These are phyloP conservation scores for Odontocerum albicorne DNA, from an alignment of 2,888 invertebrate genomes.

Conservation along the genomic window DNA sequence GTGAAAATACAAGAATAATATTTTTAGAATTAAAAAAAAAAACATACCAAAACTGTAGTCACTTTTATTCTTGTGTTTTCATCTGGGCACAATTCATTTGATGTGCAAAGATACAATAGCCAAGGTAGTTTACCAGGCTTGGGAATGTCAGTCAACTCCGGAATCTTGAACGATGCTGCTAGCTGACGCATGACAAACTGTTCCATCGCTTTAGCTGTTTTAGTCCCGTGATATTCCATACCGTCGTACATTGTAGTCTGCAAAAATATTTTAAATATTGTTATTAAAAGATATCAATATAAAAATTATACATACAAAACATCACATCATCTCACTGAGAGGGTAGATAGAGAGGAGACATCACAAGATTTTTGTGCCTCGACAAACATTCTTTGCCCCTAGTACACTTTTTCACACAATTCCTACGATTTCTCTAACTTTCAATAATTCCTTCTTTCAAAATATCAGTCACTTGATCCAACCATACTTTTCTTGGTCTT, in stretches of 20 bases:
- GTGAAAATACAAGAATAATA: neutral
- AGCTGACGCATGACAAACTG: conserved; percentile 65
- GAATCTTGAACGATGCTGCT: conserved; percentile 46
- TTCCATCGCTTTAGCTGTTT: conserved; percentile 60
- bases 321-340: no score
- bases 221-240: conserved; percentile 61
- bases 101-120: conserved; percentile 61
- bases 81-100: conserved; percentile 57
- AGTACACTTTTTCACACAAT: no score
- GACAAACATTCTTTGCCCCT: no score
- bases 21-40: no score
- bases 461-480: no score
- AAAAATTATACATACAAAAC: no score
- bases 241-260: conserved; percentile 60
- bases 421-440: no score
- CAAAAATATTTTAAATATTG: conserved; percentile 25
- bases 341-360: no score
- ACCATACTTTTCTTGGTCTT: no score
- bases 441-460: no score
- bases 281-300: no score
- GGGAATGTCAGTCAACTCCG: conserved; percentile 47
- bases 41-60: conserved; percentile 74
- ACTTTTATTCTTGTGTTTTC: conserved; percentile 63
- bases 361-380: no score
- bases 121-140: conserved; percentile 46